These are phyloP conservation scores for Mohoua ochrocephala DNA, from an alignment of 2,113 vertebrate genomes.

Conservation along the genomic window DNA sequence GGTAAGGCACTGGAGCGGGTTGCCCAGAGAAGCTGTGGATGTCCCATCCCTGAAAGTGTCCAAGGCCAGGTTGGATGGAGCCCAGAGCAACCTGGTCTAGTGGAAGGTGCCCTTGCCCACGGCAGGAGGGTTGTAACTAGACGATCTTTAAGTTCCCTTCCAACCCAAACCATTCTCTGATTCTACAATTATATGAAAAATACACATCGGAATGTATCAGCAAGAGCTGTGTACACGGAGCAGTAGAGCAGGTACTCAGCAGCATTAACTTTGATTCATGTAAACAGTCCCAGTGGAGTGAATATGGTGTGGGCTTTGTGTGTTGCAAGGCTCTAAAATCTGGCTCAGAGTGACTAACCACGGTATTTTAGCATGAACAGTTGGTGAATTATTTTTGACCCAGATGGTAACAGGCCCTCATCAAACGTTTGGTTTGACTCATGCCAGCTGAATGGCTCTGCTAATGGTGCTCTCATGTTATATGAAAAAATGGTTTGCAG, in stretches of 20 bases:
- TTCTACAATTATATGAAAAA: neutral
- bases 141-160: neutral
- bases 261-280: neutral
- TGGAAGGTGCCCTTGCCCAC: neutral
- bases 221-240: neutral
- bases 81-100: neutral
- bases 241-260: neutral
- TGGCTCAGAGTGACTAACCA: neutral
- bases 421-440: neutral
- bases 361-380: neutral
- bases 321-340: neutral
- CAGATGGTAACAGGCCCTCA: neutral
- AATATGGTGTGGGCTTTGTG: accelerated
- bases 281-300: neutral
- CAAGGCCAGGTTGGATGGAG: neutral
- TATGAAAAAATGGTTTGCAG: neutral
- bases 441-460: neutral
- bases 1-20: neutral
- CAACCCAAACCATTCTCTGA: neutral
- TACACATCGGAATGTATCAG: neutral
- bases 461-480: neutral
- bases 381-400: conserved; percentile 33
- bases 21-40: neutral
- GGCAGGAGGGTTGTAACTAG: neutral
- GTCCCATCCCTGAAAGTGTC: neutral